Conservation (phyloP, 2,888 invertebrate genomes). For the Drosophila flavopinicola region DNA sequence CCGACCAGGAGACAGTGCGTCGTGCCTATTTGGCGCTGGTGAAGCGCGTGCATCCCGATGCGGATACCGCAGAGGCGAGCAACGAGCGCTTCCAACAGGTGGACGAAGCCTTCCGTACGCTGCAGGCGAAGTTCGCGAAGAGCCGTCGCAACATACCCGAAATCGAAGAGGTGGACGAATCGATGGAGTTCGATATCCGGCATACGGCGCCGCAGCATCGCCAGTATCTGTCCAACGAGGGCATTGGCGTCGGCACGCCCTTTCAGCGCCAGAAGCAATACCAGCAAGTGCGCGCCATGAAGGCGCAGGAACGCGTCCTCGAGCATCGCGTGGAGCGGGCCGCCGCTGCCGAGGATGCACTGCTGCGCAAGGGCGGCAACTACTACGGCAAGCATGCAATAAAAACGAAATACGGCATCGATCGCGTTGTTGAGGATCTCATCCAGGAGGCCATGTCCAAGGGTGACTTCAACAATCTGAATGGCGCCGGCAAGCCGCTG, state of each 20-base stretch:
- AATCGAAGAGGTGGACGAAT: slow-evolving; percentile 84
- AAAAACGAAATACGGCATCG: slow-evolving; percentile 92
- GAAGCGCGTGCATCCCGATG: slow-evolving; percentile 94
- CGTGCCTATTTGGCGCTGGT: slow-evolving; percentile 90
- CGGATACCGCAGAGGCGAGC: slow-evolving; percentile 89
- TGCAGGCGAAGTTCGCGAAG: slow-evolving; percentile 89
- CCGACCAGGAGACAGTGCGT: slow-evolving; percentile 90
- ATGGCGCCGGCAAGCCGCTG: slow-evolving; percentile 93
- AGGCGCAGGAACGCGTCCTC: slow-evolving; percentile 87
- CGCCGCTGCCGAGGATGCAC: slow-evolving; percentile 86
- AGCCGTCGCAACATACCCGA: slow-evolving; percentile 86
- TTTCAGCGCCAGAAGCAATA: slow-evolving; percentile 92
- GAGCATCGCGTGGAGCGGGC: slow-evolving; percentile 88
- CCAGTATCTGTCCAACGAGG: slow-evolving; percentile 90
- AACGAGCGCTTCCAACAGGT: slow-evolving; percentile 90
- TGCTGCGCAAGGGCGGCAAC: slow-evolving; percentile 86
- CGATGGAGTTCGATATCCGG: slow-evolving; percentile 88
- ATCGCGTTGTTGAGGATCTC: slow-evolving; percentile 94
- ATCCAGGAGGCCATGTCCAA: slow-evolving; percentile 95
- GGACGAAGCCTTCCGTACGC: slow-evolving; percentile 90
- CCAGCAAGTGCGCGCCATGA: slow-evolving; percentile 88
- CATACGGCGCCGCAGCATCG: slow-evolving; percentile 95
- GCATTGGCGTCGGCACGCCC: slow-evolving; percentile 91
- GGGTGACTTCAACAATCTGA: slow-evolving; percentile 94
- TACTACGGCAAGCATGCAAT: slow-evolving; percentile 88